Base-by-base conservation (phyloP, 2,113 vertebrate genomes). In the Macaca fascicularis region DNA sequence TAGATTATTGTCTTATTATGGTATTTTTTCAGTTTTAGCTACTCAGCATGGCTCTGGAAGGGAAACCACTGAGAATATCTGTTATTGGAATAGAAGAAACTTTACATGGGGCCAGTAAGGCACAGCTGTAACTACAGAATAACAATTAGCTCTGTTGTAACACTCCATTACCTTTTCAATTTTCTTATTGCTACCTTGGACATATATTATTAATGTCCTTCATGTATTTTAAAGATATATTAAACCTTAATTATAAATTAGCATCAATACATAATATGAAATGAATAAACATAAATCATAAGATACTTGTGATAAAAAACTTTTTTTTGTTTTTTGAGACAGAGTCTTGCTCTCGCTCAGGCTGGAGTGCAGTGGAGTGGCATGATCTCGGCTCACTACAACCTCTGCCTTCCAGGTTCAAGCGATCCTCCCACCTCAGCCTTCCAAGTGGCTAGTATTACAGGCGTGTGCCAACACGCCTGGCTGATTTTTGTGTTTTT, bases 1-100 rank as follows among this genome's bases (percentile, higher is more conserved):
- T 84, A 8, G 6, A 76, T 48, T 96, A 13, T 43, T 55, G 92
- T 95, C 90, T 55, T 94, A 74, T 70, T 95, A 83, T 72, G 57
- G 75, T 79, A 35, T 67, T 90, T 72, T 95, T 50, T 90, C 75
- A 93, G 40, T 96, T 74, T 74, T 96, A 2, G 76, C 96, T 96
- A 95, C 82, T 95, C 91, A 89, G 67, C 70, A 45, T 61, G 59
- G 75, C 64, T 97, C 38, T 93, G 84, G 79, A 67, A 84, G 85
- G 67, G 85, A 95, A 0, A 1, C 82, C 96, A 92, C 83, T 84
- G 92, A 95, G 86, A 96, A 95, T 86, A 25, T 25, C 55, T 94
- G 1, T 90, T 95, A 97, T 19, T 64, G 79, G 70, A 64, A 72
- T 17, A 30, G 20, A 55, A 70, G 43, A 75, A 84, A 40, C 20